Base-by-base conservation (phyloP, 1,140 invertebrate genomes). In the Cyclina sinensis region DNA sequence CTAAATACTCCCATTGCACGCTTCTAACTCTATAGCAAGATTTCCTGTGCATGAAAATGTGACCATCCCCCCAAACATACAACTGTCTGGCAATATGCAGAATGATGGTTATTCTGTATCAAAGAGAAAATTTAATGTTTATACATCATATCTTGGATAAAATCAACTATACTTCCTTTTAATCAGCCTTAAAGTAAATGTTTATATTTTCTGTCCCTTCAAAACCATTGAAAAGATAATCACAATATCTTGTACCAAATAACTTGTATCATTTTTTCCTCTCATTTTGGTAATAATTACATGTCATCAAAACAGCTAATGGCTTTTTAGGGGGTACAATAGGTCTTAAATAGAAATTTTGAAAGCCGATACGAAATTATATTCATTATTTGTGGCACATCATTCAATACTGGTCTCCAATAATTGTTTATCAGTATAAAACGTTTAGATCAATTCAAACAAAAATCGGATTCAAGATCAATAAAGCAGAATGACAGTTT, bases 371-470 rank as follows among this genome's bases (percentile, higher is more conserved):
- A 62, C 57, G 5, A 27, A 62, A 62, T 27, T 27, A 62, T 27
- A n/a, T 62, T 27, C 57, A 27, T 4, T 62, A 24, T 62, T 62
- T 62, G 27, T 62, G n/a, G 16, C 39, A 73, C 12, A n/a, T 73
- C 68, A 73, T 73, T 73, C 39, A 73, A 37, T n/a, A 12, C 4
- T 37, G 16, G 35, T 73, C 39, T 73, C 37, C 16, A 37, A 37
- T 30, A 73, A 46, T 12, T 37, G 68, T 73, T 18, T 37, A n/a
- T n/a, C n/a, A 12, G 16, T 4, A 73, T 27, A 62, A 62, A 62
- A n/a, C 18, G 24, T 62, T 62, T 62, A n/a, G 57, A 62, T 62
- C 57, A 62, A 62, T 62, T 62, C 57, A 62, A 62, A 62, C 14
- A 62, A 24, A n/a, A 62, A n/a, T 27, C 18, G 24, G 57, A 62